Evolutionary conservation across 2,888 invertebrate species (phyloP), one percentile per base, ranked within the genome.

Genomic region (Cremastinae sp.): DNA sequence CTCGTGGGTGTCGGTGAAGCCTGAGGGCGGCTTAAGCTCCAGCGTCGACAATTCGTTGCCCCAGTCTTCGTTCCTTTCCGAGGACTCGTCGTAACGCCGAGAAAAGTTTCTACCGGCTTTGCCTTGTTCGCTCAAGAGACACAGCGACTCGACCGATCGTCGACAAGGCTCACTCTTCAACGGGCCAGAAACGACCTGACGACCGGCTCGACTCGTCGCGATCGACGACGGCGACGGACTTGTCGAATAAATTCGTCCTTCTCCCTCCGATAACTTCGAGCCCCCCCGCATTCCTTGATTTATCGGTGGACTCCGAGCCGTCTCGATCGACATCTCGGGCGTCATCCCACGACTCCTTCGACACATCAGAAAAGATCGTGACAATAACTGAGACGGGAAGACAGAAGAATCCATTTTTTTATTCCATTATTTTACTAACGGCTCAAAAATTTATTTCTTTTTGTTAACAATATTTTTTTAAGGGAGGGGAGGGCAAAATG

Each of bases 11-110:
- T 89, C 89, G 73, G 84, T 88, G 78, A 88, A 90, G 78, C 91
- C 91, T 74, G 90, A 90, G 78, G 91, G 91, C 61, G 91, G 91
- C 75, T 91, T 91, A 69, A 91, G 89, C 76, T 89, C 88, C 69
- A 89, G 82, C 14, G 88, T 87, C 55, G 89, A 87, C 69, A 88
- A 80, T 79, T 87, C 89, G 83, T 80, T 87, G 81, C 85, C 86
- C 87, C 88, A 88, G 61, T 87, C 86, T 47, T 84, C 86, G 65
- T 81, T 78, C 61, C 84, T 83, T 71, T 84, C 73, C 51, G 58
- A 43, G 9, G 66, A 51, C 16, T 70, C 18, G 49, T 77, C 75
- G 56, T 78, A 77, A 72, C 78, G 75, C 68, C 78, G 75, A 47
- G 76, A 78, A 58, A 76, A 75, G 56, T 76, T 81, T 28, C 82